Base-by-base conservation (phyloP, 1,140 invertebrate genomes). In the Chlorops oryzae region DNA sequence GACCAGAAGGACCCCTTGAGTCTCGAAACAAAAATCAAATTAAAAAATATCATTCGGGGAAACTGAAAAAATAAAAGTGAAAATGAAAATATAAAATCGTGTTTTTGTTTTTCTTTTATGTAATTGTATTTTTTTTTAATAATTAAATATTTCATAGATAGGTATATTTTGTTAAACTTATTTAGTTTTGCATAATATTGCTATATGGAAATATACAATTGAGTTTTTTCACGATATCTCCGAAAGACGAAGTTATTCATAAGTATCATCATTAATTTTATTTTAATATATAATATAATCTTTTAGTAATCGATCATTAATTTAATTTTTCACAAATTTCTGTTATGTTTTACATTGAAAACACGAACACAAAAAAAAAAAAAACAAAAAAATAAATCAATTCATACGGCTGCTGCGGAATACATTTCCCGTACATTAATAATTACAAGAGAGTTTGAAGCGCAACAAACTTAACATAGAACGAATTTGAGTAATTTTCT, bases 101-200 rank as follows among this genome's bases (percentile, higher is more conserved):
- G 20, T 20, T 34, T 18, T 34, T 35, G 20, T 35, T 34, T 47
- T 47, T 47, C 15, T 20, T 35, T 47, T 35, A 21, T 47, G 7
- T n/a, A n/a, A n/a, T n/a, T n/a, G n/a, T n/a, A 21, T 35, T 35
- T 5, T 35, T 35, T 17, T 28, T 47, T 13, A 7, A 27, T 47
- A 15, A 23, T 37, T 17, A 35, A 10, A 15, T 32, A 15, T 32
- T 9, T 32, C n/a, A 32, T 32, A 15, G 9, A 32, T 32, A 32
- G 9, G 15, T 32, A 32, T 32, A 32, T 32, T 10, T 32, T 32
- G 9, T 10, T 32, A 32, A 10, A 32, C 15, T 9, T 32, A 32
- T 10, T 32, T 32, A 32, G 15, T 32, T 10, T 10, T 15, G 28
- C 28, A 32, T 32, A 32, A 32, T 37, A 47, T 35, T n/a, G n/a